A percentile compares a stretch with the other conserved stretches of the same genome.
Evolutionary conservation across 2,888 invertebrate genomes (phyloP).

Genomic region (Lepidochrysops patricia): DNA sequence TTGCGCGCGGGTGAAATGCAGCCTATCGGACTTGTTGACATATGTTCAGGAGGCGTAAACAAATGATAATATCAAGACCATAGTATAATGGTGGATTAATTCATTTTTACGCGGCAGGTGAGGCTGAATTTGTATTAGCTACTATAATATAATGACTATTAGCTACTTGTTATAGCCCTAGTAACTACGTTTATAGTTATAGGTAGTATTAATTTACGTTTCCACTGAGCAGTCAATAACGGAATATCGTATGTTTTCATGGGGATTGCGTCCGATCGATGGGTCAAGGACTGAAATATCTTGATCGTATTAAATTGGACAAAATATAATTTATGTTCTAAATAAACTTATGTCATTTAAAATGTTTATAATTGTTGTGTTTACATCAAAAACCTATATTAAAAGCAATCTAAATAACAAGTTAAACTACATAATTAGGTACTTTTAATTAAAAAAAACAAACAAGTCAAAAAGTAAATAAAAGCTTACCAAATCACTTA

Average conservation of each 20-base stretch:
- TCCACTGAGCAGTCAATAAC: background rate
- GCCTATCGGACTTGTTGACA: constrained; percentile 72
- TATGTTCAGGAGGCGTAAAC: constrained; percentile 63
- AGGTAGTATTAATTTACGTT: background rate
- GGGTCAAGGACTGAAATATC: constrained; percentile 22
- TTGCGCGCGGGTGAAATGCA: constrained; percentile 73
- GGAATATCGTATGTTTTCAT: constrained; percentile 17
- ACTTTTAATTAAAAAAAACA: too few relatives aligned
- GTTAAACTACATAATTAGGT: too few relatives aligned
- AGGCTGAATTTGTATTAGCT: constrained; percentile 30
- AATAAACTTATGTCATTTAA: background rate
- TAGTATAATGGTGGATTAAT: constrained; percentile 68
- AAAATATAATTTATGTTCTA: background rate
- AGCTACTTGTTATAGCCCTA: constrained; percentile 12
- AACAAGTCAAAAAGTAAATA: too few relatives aligned
- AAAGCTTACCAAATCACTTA: too few relatives aligned
- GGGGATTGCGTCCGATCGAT: constrained; percentile 23
- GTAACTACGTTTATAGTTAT: background rate
- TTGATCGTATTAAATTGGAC: background rate
- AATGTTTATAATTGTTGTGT: background rate
- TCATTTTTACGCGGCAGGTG: constrained; percentile 52
- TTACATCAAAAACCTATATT: too few relatives aligned
- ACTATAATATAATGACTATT: too few relatives aligned
- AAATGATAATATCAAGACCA: constrained; percentile 57
- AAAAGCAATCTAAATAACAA: too few relatives aligned